Conservation (phyloP, 2,113 vertebrate species). For the Clarias magur region DNA sequence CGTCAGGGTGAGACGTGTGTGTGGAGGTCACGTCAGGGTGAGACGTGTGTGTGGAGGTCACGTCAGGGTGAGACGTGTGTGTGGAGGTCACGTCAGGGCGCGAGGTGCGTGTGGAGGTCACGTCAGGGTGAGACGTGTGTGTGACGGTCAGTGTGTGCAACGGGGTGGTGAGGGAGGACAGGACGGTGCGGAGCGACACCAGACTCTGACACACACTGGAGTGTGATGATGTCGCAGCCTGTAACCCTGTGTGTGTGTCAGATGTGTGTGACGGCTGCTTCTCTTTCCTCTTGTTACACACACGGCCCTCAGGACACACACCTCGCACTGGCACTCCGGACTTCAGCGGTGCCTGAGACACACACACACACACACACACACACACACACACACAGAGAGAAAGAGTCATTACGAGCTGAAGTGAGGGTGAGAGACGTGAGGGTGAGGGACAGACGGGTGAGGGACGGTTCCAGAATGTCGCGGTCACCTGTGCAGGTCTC, state of each 20-base stretch:
- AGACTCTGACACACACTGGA: conserved; percentile 58
- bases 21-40: background rate
- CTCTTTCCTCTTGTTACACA: background rate
- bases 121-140: background rate
- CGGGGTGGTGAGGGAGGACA: conserved; percentile 26
- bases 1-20: background rate
- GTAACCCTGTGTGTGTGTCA: background rate
- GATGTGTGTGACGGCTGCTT: background rate
- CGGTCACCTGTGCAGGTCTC: conserved; percentile 47
- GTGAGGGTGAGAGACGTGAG: no score
- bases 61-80: conserved; percentile 45
- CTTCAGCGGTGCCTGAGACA: conserved; percentile 53
- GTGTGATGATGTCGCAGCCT: background rate
- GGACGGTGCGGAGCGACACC: conserved; percentile 60
- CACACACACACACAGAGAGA: background rate
- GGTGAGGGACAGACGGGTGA: no score
- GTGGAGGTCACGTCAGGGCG: background rate
- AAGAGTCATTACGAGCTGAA: background rate
- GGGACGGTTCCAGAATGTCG: background rate
- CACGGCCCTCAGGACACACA: conserved; percentile 25
- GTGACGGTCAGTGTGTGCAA: background rate
- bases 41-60: background rate
- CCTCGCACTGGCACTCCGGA: conserved; percentile 41
- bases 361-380: no score
- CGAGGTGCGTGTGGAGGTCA: background rate